These are phyloP conservation scores for Trichonephila inaurata DNA, from an alignment of 1,140 invertebrate genomes.

Conservation along the genomic window DNA sequence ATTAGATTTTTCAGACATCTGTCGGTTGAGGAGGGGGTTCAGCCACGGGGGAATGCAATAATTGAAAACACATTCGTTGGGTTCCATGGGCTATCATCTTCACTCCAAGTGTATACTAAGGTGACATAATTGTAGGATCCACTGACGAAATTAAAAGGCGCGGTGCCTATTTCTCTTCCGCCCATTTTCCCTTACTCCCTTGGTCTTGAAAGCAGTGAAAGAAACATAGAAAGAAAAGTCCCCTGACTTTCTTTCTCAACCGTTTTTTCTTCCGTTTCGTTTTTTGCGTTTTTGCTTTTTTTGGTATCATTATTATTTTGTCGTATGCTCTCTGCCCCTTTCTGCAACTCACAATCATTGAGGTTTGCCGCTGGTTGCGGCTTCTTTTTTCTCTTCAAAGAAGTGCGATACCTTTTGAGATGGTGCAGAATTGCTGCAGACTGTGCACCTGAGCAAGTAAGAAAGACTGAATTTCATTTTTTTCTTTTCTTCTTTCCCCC, in stretches of 20 bases:
- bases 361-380: conserved; percentile 28
- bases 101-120: conserved; percentile 60
- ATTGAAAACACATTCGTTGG: conserved; percentile 68
- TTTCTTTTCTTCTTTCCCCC: neutral
- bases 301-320: conserved; percentile 32
- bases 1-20: conserved; percentile 54
- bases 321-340: neutral
- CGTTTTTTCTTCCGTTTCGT: neutral
- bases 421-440: neutral
- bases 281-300: neutral
- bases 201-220: neutral
- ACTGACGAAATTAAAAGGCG: conserved; percentile 66
- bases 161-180: neutral
- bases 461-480: conserved; percentile 23
- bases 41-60: conserved; percentile 49
- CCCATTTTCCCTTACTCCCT: conserved; percentile 39
- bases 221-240: neutral
- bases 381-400: neutral
- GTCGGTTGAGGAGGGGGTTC: conserved; percentile 26
- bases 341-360: conserved; percentile 29
- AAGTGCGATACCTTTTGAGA: neutral
- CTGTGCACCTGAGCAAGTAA: conserved; percentile 22
- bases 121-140: conserved; percentile 74
- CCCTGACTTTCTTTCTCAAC: conserved; percentile 23
- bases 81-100: conserved; percentile 57